Evolutionary conservation across 2,888 invertebrate genomes (phyloP).

Genomic region (Pristionchus arcanus): DNA sequence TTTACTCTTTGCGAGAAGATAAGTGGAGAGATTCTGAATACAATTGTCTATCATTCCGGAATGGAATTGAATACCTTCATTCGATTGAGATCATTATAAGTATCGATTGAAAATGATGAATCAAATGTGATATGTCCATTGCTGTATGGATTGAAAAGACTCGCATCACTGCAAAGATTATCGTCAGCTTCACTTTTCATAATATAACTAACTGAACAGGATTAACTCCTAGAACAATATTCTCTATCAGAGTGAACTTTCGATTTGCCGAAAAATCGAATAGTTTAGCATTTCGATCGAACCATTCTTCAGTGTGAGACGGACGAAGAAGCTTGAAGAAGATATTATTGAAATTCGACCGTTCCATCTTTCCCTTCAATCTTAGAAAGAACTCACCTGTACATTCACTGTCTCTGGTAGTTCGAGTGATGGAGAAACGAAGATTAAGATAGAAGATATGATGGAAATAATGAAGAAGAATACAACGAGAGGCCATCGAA

Average conservation of each 20-base stretch:
- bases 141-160: conserved; percentile 51
- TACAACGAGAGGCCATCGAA: background rate
- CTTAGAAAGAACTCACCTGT: background rate
- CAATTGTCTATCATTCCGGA: background rate
- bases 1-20: background rate
- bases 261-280: conserved; percentile 44
- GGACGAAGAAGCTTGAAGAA: conserved; percentile 32
- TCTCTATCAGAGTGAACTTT: conserved; percentile 32
- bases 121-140: conserved; percentile 47
- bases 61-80: conserved; percentile 9
- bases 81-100: conserved; percentile 23
- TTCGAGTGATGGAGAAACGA: conserved; percentile 32
- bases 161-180: background rate
- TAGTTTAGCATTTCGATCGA: conserved; percentile 31
- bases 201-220: conserved; percentile 45
- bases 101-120: conserved; percentile 8
- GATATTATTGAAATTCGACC: background rate
- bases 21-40: background rate
- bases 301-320: conserved; percentile 51
- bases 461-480: conserved; percentile 26
- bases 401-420: conserved; percentile 51
- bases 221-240: conserved; percentile 37
- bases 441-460: background rate
- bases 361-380: background rate
- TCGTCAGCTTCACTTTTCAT: background rate